Evolutionary conservation across 1,140 invertebrate genomes (phyloP).

Genomic region (Drosophila funebris): DNA sequence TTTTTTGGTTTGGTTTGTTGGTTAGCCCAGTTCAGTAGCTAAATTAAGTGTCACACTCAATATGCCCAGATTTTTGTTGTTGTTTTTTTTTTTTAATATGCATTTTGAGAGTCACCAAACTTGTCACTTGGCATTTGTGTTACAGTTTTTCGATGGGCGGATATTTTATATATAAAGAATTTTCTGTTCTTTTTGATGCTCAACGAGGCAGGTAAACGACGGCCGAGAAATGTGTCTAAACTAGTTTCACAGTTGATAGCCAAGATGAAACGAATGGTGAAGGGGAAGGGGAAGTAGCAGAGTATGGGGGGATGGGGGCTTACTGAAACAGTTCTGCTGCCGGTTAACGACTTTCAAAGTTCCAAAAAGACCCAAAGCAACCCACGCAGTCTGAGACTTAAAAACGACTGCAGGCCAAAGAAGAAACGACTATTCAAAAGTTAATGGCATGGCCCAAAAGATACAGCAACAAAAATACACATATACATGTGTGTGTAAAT

Average conservation of each 20-base stretch:
- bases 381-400: conserved; percentile 55
- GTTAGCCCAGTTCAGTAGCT: conserved; percentile 44
- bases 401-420: conserved; percentile 35
- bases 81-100: conserved; percentile 48
- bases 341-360: conserved; percentile 74
- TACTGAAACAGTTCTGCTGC: conserved; percentile 37
- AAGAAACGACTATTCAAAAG: conserved; percentile 39
- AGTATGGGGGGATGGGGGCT: too few relatives aligned
- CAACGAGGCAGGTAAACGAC: conserved; percentile 52
- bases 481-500: conserved; percentile 49
- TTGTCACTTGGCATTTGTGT: conserved; percentile 69
- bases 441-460: conserved; percentile 67
- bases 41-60: conserved; percentile 53
- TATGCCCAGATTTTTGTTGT: too few relatives aligned
- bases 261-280: conserved; percentile 17
- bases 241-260: conserved; percentile 72
- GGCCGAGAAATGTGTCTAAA: conserved; percentile 59
- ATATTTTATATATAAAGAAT: background rate
- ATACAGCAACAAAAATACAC: conserved; percentile 26
- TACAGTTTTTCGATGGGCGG: conserved; percentile 51
- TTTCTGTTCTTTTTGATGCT: conserved; percentile 32
- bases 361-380: conserved; percentile 35
- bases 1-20: conserved; percentile 3
- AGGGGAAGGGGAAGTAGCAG: background rate
- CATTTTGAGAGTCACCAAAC: conserved; percentile 42